Conservation (phyloP, 2,113 vertebrate species). For the Paradoxurus hermaphroditus region DNA sequence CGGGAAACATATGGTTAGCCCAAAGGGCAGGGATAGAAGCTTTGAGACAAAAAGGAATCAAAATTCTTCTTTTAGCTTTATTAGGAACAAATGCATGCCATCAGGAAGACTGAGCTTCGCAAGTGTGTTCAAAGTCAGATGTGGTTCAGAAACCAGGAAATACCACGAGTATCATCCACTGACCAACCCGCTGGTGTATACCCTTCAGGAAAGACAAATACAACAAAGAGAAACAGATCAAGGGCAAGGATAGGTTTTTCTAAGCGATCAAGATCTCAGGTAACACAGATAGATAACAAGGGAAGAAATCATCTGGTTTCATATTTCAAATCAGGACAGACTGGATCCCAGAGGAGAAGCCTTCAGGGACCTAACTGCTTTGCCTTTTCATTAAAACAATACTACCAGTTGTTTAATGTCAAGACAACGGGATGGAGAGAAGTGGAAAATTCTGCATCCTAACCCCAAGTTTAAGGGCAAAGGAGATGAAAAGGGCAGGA, state of each 20-base stretch:
- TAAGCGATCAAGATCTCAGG: background rate
- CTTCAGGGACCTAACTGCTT: background rate
- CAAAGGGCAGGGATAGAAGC: background rate
- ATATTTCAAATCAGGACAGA: background rate
- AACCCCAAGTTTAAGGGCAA: background rate
- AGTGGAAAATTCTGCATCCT: background rate
- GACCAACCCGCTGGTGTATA: background rate
- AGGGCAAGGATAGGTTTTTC: background rate
- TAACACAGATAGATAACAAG: background rate
- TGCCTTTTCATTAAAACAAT: conserved; percentile 1
- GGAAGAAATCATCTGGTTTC: background rate
- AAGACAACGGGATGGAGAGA: background rate
- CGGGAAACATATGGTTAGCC: background rate
- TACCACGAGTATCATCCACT: background rate
- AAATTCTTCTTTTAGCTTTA: background rate
- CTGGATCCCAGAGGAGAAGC: background rate
- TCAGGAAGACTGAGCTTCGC: background rate
- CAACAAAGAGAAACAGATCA: background rate
- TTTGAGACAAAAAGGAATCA: background rate
- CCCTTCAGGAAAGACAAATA: background rate
- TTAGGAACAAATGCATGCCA: background rate
- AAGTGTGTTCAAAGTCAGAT: background rate
- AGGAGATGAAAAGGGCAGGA: background rate
- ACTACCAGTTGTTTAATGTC: background rate
- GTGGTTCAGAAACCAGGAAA: background rate